A percentile compares a stretch with the other conserved stretches of the same genome.
Conservation (phyloP, 92 coral and sea anemone genomes). For the Pocillopora meandrina region DNA sequence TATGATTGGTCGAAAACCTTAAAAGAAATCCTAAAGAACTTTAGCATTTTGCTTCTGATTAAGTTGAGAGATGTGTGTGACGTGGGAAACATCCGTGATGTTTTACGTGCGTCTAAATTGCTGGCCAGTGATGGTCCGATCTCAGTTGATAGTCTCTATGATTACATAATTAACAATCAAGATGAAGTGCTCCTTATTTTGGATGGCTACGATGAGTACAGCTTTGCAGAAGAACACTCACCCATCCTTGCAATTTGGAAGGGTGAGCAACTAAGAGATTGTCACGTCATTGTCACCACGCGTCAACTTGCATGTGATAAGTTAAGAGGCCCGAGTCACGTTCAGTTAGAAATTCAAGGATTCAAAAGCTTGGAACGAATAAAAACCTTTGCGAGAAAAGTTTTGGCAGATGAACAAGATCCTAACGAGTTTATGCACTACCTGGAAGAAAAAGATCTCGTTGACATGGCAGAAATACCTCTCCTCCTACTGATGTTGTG, state of each 20-base stretch:
- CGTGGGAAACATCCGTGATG: background rate
- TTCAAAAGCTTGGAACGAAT: no score
- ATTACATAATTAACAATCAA: background rate
- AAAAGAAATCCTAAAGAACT: background rate
- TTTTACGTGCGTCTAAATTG: constrained; percentile 1
- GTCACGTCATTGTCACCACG: no score
- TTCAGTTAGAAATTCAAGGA: no score
- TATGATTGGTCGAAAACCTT: background rate
- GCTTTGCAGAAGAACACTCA: no score
- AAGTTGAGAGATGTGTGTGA: constrained; percentile 6
- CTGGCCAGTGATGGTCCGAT: constrained; percentile 4
- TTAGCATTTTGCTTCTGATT: background rate
- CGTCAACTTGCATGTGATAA: no score
- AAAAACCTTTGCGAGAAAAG: no score
- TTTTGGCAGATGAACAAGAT: background rate
- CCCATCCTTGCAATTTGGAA: no score
- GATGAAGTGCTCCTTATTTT: background rate
- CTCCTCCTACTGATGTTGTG: constrained; percentile 4
- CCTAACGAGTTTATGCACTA: background rate
- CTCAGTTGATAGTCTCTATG: background rate
- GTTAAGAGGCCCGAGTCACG: no score
- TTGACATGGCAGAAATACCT: background rate
- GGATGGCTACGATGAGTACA: background rate
- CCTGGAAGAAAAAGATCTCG: background rate
- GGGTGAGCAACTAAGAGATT: no score